Conservation (phyloP, 2,888 invertebrate genomes). For the Metacarcinus magister region DNA sequence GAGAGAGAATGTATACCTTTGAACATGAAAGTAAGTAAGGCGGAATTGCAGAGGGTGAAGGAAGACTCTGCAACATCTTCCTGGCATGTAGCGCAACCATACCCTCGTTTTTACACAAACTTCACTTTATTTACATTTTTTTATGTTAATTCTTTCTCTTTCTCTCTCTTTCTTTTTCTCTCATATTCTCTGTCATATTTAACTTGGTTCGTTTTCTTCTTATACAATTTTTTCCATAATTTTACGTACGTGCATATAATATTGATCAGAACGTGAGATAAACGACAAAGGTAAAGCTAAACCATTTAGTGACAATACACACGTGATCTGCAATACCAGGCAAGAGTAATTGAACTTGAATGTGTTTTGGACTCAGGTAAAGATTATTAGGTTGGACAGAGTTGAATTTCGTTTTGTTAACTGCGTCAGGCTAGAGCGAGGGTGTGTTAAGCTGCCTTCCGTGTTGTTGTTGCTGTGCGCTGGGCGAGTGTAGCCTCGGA, state of each 20-base stretch:
- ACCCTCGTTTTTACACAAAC: too few relatives aligned
- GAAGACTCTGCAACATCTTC: background rate
- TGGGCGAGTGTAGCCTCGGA: too few relatives aligned
- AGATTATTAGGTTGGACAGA: background rate
- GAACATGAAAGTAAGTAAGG: background rate
- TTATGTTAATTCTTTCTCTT: too few relatives aligned
- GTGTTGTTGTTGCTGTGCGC: too few relatives aligned
- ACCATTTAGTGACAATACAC: background rate
- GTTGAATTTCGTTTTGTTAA: background rate
- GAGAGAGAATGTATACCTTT: background rate
- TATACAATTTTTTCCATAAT: too few relatives aligned
- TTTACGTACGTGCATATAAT: too few relatives aligned
- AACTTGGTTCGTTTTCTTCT: too few relatives aligned
- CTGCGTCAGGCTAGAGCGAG: background rate
- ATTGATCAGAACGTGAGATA: background rate
- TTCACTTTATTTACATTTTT: too few relatives aligned
- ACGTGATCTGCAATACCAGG: background rate
- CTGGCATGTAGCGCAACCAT: background rate
- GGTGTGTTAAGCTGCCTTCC: too few relatives aligned
- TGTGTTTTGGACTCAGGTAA: slow-evolving; percentile 8
- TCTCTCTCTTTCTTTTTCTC: too few relatives aligned
- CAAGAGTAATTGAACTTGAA: background rate
- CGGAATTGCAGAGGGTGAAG: background rate
- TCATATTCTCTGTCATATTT: too few relatives aligned
- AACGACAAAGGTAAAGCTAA: background rate